Evolutionary conservation across 30 jellyfish, hydroid and myxozoan species (phyloP).

Genomic region (Cassiopea andromeda): DNA sequence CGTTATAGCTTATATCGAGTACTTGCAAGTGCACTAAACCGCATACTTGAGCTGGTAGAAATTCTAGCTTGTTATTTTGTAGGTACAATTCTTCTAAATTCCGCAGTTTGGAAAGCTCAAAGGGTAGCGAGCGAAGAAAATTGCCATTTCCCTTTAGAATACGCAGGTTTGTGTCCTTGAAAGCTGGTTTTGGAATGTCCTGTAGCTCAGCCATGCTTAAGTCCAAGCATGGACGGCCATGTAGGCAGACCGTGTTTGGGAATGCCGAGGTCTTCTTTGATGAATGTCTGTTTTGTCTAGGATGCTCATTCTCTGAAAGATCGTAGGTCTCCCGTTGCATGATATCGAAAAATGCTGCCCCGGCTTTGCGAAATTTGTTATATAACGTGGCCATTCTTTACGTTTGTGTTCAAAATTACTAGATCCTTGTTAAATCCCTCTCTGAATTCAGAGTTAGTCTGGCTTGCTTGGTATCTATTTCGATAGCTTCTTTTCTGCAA

Average conservation of each 20-base stretch:
- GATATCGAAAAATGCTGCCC: constrained; percentile 50
- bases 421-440: too few relatives aligned
- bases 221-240: constrained; percentile 60
- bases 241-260: constrained; percentile 38
- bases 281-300: not conserved
- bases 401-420: not conserved
- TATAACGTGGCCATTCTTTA: constrained; percentile 34
- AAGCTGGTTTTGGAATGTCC: constrained; percentile 41
- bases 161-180: constrained; percentile 17
- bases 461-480: not conserved
- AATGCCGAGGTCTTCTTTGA: constrained; percentile 25
- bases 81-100: constrained; percentile 58
- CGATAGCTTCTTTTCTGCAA: not conserved
- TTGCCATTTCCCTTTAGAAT: constrained; percentile 59
- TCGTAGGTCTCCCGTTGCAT: constrained; percentile 65
- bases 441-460: too few relatives aligned
- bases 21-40: constrained; percentile 49
- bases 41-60: constrained; percentile 77
- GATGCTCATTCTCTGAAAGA: constrained; percentile 19
- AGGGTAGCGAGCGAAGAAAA: constrained; percentile 50
- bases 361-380: constrained; percentile 58
- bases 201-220: constrained; percentile 58
- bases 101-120: constrained; percentile 46
- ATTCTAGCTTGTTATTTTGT: constrained; percentile 65
- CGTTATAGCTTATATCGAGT: constrained; percentile 67